These are phyloP conservation scores for Oasisia sp. DNA, from an alignment of 2,888 invertebrate genomes.

Conservation along the genomic window DNA sequence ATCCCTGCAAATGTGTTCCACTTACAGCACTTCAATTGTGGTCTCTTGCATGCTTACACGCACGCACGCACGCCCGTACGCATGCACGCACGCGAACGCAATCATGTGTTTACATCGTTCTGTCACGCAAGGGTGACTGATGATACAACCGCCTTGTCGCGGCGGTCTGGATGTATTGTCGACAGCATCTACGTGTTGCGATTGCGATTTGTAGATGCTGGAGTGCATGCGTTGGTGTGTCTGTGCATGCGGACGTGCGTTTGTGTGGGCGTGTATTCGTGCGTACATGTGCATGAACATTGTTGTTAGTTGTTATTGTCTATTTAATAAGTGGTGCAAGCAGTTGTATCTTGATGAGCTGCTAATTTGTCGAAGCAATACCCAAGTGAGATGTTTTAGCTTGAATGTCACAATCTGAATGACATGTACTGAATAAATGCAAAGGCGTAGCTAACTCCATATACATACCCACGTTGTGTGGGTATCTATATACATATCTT, in stretches of 20 bases:
- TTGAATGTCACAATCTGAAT: not conserved
- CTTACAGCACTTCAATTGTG: not conserved
- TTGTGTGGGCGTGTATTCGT: not conserved
- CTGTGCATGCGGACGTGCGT: not conserved
- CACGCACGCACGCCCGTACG: too few species aligned
- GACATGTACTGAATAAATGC: not conserved
- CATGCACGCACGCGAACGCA: not conserved
- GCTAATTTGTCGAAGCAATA: not conserved
- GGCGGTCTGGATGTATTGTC: not conserved
- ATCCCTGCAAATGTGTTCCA: slow-evolving; percentile 5
- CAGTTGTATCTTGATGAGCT: not conserved
- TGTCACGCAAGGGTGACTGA: not conserved
- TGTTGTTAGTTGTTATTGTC: not conserved
- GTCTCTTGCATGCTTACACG: not conserved
- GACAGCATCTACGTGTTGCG: not conserved
- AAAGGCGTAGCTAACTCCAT: not conserved
- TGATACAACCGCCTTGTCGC: not conserved
- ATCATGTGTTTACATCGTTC: not conserved
- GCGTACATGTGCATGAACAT: slow-evolving; percentile 17
- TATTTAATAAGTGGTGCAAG: not conserved
- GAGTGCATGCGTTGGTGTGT: not conserved
- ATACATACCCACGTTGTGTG: not conserved
- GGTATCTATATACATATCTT: not conserved
- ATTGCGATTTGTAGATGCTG: slow-evolving; percentile 1
- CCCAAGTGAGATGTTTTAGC: not conserved